A percentile compares a stretch with the other conserved stretches of the same genome.
These are phyloP conservation scores for Choristoneura rosaceana DNA, from an alignment of 2,888 invertebrate species.

Conservation along the genomic window DNA sequence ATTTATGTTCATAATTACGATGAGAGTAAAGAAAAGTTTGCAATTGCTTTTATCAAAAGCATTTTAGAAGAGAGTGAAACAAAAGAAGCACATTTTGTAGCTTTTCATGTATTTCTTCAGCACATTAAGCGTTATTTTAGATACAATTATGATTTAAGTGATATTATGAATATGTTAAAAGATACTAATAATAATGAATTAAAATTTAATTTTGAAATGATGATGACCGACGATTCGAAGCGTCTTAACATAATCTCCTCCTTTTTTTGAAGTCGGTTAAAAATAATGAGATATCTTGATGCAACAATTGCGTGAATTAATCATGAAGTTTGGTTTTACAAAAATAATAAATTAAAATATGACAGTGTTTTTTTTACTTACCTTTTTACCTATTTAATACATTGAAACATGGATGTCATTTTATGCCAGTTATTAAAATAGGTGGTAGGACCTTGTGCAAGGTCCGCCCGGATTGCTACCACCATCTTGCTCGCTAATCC, in stretches of 20 bases:
- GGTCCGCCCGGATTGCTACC: no score
- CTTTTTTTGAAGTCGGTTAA: not conserved
- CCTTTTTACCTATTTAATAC: no score
- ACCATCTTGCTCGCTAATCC: no score
- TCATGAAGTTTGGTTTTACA: no score
- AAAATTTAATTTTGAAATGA: not conserved
- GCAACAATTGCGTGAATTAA: not conserved
- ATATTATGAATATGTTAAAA: not conserved
- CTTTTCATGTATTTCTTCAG: conserved; percentile 7
- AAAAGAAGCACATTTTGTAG: conserved; percentile 20
- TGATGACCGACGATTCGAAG: not conserved
- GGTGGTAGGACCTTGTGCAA: no score
- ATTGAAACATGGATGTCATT: no score
- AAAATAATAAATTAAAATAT: no score
- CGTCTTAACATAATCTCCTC: no score
- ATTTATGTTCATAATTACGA: conserved; percentile 16
- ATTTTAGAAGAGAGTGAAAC: conserved; percentile 21
- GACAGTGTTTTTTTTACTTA: no score
- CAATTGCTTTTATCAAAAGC: conserved; percentile 20
- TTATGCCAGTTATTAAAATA: no score
- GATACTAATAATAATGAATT: conserved; percentile 17
- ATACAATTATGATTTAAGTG: conserved; percentile 9
- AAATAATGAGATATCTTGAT: not conserved
- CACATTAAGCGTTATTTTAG: not conserved
- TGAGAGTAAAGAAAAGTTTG: conserved; percentile 28